phyloP scores from a whole-genome alignment of 2,888 invertebrate genomes.

The Deilephila porcellus region DNA sequence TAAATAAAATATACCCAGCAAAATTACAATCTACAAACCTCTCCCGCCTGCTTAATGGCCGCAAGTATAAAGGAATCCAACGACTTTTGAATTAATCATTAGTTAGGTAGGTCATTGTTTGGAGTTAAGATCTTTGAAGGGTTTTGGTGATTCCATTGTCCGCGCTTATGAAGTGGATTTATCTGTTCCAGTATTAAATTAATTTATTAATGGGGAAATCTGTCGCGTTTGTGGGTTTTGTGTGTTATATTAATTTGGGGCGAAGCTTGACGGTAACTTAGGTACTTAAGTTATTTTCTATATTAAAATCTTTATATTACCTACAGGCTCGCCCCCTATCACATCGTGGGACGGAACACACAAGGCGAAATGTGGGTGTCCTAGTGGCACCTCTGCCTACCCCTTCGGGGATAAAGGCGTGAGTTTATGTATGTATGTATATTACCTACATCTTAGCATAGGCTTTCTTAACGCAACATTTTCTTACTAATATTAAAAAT shows the following conservation, averaged over 20 bases:
- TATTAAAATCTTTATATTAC: too few species aligned
- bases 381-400: too few species aligned
- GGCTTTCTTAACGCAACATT: too few species aligned
- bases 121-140: conserved; percentile 65
- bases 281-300: neutral
- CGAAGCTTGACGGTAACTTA: neutral
- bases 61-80: conserved; percentile 62
- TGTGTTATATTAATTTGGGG: conserved; percentile 5
- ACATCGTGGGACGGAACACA: too few species aligned
- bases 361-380: too few species aligned
- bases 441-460: too few species aligned
- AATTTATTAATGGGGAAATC: conserved; percentile 28
- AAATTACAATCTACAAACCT: too few species aligned
- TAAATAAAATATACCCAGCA: too few species aligned
- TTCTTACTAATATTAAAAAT: too few species aligned
- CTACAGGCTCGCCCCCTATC: too few species aligned
- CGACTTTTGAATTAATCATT: conserved; percentile 82
- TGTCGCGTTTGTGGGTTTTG: neutral
- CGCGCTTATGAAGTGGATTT: conserved; percentile 68
- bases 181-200: conserved; percentile 54
- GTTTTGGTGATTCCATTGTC: conserved; percentile 60
- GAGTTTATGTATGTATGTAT: too few species aligned
- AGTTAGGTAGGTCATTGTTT: conserved; percentile 75
- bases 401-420: too few species aligned
- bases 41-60: conserved; percentile 54